Conservation (phyloP, 2,797 vertebrate genomes). For the Denticeps clupeoides region DNA sequence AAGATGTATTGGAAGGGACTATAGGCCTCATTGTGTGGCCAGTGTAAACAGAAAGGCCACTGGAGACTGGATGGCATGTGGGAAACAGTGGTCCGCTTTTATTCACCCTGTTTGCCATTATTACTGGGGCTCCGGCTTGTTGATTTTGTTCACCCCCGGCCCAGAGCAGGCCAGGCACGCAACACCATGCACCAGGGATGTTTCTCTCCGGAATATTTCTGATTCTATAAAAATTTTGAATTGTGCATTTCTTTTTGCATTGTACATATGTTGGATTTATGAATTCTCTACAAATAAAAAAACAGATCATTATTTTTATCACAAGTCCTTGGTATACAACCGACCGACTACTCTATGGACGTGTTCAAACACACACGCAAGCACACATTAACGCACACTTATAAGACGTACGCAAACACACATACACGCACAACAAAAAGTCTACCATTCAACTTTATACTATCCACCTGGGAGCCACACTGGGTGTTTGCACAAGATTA, state of each 20-base stretch:
- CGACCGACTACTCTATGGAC: too few relatives aligned
- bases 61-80: constrained; percentile 79
- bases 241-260: too few relatives aligned
- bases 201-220: too few relatives aligned
- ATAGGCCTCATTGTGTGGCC: constrained; percentile 80
- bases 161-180: not conserved
- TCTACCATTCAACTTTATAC: constrained; percentile 37
- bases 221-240: too few relatives aligned
- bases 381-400: not conserved
- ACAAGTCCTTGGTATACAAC: too few relatives aligned
- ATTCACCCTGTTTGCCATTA: constrained; percentile 47
- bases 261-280: too few relatives aligned
- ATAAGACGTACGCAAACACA: constrained; percentile 9
- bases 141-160: constrained; percentile 27
- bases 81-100: constrained; percentile 60
- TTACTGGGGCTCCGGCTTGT: constrained; percentile 27
- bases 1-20: constrained; percentile 74
- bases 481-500: constrained; percentile 53
- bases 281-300: too few relatives aligned
- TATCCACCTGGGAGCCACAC: constrained; percentile 48
- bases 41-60: constrained; percentile 92
- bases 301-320: too few relatives aligned
- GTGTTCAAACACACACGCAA: not conserved
- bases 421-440: constrained; percentile 12
- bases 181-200: constrained; percentile 1